Evolutionary conservation across 2,888 invertebrate species (phyloP), one percentile per base, ranked within the genome.

Genomic region (Erebia epiphron): DNA sequence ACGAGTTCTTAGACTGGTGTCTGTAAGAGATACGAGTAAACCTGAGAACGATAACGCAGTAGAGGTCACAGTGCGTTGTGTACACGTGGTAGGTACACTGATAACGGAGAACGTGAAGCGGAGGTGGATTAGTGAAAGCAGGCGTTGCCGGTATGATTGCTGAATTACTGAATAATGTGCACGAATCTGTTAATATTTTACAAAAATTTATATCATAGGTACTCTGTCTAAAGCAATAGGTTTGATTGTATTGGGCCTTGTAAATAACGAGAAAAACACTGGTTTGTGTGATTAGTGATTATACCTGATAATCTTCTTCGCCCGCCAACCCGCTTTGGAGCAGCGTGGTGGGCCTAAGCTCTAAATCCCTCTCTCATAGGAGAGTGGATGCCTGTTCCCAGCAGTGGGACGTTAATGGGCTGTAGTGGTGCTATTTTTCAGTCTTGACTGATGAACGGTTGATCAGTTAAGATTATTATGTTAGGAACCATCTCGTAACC

Each of bases 91-190:
- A 63, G 75, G 61, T 69, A 63, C 73, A 68, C 75, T 80, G 83
- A 83, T 83, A 84, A 81, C 79, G 70, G 73, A 61, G 68, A 71
- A 70, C 77, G 73, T 75, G 77, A 72, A 71, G 73, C 74, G 69
- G 63, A 68, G 75, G 75, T 76, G 73, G 76, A 78, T 75, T 75
- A 74, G 79, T 80, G 82, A 83, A 82, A 82, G 78, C 78, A 71
- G 76, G 68, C 61, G 73, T 72, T 68, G 68, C 71, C 70, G 75
- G 76, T 76, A 77, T 73, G 77, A 74, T 68, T 70, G 52, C 54
- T 64, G 66, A 52, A 63, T 69, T 49, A 26, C 26, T 46, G 21
- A 57, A 14, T 57, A 57, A 58, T 35, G 5, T 43, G 43, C 43
- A 54, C 65, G 52, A 52, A 64, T 52, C 21, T 35, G 52, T 21